Base-by-base conservation (phyloP, 2,888 invertebrate genomes). In the Drosophila borborema region DNA sequence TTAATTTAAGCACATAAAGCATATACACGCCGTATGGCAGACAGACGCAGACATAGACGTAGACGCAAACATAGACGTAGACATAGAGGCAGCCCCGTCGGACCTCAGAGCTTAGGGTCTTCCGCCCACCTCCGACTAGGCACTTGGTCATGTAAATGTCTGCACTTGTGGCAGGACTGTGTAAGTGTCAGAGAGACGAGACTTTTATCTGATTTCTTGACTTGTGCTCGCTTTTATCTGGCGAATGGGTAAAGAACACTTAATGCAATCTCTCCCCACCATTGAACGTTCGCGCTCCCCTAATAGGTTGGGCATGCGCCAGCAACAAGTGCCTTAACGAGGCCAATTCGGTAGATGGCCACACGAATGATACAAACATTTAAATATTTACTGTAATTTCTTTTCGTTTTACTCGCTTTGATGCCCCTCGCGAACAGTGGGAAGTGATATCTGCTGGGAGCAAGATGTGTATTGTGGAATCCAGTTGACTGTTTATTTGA, bases 1-100 rank as follows among this genome's bases (percentile, higher is more conserved):
- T 86, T 86, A 89, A 89, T 89, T 86, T 87, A 85, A 87, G 82
- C 72, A 82, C 84, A 86, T 87, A 89, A 86, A 89, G 84, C 82
- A 85, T 80, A 82, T 66, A 64, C 46, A 55, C 64, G 31, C 49
- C 60, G 69, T 73, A 72, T 61, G 61, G 59, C 74, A 58, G 48
- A 38, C 71, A 64, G 49, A 56, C 59, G 28, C 34, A 64, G 43
- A 31, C 56, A 18, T 54, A 56, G 51, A 49, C 65, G n/a, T 38
- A 62, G 41, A 56, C 58, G 16, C 31, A 53, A 53, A 68, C 58
- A 40, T 38, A 65, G 38, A 64, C 74, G 55, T 43, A 61, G 43
- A 51, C 62, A n/a, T 38, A 54, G 40, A 55, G 28, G 20, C 31
- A 51, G 40, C 55, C 59, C 46, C 46, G 40, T 28, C 43, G 41